Conservation (phyloP, 2,888 invertebrate species). For the Notodonta ziczac region DNA sequence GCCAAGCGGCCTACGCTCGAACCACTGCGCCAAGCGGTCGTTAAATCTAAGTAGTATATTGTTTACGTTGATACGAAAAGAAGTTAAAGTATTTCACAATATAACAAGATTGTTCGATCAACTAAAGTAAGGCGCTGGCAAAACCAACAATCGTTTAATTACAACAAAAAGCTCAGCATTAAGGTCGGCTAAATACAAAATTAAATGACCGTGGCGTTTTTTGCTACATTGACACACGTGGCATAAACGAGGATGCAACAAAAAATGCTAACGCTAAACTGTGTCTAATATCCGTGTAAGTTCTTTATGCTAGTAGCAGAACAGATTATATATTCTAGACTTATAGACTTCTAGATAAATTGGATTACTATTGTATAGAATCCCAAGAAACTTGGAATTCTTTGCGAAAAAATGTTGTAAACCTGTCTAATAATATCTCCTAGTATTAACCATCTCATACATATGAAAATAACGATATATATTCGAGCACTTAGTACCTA, state of each 20-base stretch:
- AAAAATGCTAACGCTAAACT: background rate
- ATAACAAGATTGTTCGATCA: background rate
- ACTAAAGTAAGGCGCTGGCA: background rate
- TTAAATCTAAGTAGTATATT: too few species aligned
- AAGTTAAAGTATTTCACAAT: background rate
- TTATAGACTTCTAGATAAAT: too few species aligned
- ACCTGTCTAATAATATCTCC: too few species aligned
- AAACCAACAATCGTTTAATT: too few species aligned
- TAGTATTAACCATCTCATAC: too few species aligned
- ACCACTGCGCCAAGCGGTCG: too few species aligned
- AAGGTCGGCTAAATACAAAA: background rate
- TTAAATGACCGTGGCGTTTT: slow-evolving; percentile 8
- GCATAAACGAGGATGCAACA: background rate
- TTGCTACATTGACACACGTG: slow-evolving; percentile 11
- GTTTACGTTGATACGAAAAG: too few species aligned
- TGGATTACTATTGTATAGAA: too few species aligned
- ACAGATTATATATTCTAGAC: background rate
- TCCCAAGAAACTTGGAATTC: too few species aligned
- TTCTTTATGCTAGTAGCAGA: background rate
- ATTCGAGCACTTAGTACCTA: background rate
- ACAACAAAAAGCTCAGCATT: background rate
- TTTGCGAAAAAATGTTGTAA: too few species aligned
- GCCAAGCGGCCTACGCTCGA: too few species aligned
- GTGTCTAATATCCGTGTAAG: background rate
- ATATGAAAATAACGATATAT: background rate